Evolutionary conservation across 1,140 invertebrate genomes (phyloP), one percentile per base, ranked within the genome.

Genomic region (Chionoecetes opilio): DNA sequence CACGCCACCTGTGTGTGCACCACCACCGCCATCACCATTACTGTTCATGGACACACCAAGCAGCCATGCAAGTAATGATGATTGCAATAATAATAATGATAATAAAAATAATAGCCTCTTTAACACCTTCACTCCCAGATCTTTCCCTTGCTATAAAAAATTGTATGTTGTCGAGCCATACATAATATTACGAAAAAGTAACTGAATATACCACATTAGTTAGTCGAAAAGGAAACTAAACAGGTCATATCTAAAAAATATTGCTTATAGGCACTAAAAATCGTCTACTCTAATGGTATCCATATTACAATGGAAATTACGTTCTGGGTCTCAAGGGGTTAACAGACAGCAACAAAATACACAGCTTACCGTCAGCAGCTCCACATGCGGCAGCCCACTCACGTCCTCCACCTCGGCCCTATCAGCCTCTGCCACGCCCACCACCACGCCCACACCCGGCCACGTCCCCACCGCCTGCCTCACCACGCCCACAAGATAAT

Each of bases 361-460:
- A 11, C 29, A 14, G 87, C 94, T 37, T 26, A 92, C 94, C 90
- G 84, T 87, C 26, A 92, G 38, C 21, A 95, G n/a, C 31, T 31
- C 37, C 21, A 95, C 89, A 31, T 31, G 46, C 26, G 94, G 37
- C 46, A 92, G 84, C 37, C 92, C 82, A 9, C 34, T 38, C 11
- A 95, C 87, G 35, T 95, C 94, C 3, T 95, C 94, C 82, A 92
- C 94, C 82, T 95, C 94, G 17, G 32, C 94, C 6, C 84, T 75
- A 84, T 85, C 86, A 8, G 84, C 94, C 34, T 95, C 94, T 21
- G 91, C 94, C 82, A 95, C 90, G 5, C 90, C 90, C 41, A 92
- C 94, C 29, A 95, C 32, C 41, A 95, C 88, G 5, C 38, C 41
- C 35, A 95, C 35, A 35, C 90, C 88, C 41, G 90, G 37, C 94